These are phyloP conservation scores for Brachionus koreanus DNA, from an alignment of 1,140 invertebrate species.

Conservation along the genomic window DNA sequence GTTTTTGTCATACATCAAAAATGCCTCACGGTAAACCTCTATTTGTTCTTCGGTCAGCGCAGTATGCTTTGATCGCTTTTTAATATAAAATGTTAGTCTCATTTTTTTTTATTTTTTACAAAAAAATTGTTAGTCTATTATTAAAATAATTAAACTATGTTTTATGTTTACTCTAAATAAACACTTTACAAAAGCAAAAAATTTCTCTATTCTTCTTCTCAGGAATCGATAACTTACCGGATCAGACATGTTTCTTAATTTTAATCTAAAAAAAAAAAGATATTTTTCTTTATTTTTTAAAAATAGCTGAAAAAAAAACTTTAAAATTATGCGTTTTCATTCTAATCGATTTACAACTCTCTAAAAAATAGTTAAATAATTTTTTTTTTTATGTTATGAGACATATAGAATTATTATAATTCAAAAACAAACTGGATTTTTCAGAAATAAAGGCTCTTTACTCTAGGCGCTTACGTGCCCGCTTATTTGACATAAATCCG, in stretches of 20 bases:
- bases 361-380: not conserved
- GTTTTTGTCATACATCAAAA: slow-evolving; percentile 40
- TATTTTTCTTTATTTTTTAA: not conserved
- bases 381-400: not conserved
- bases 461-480: not conserved
- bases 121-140: not conserved
- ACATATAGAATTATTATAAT: slow-evolving; percentile 4
- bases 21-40: slow-evolving; percentile 38
- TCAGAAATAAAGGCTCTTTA: not conserved
- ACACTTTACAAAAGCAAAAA: not conserved
- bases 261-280: not conserved
- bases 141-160: not conserved
- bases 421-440: not conserved
- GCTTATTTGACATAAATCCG: not conserved
- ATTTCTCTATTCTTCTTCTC: not conserved
- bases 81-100: not conserved
- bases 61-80: slow-evolving; percentile 12
- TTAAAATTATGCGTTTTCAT: not conserved
- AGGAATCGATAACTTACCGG: not conserved
- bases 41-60: slow-evolving; percentile 20
- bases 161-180: not conserved
- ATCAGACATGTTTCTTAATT: not conserved
- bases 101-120: not conserved
- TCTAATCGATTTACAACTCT: slow-evolving; percentile 31
- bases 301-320: not conserved